Evolutionary conservation across 1,140 invertebrate genomes (phyloP).

Genomic region (Ephestia elutella): DNA sequence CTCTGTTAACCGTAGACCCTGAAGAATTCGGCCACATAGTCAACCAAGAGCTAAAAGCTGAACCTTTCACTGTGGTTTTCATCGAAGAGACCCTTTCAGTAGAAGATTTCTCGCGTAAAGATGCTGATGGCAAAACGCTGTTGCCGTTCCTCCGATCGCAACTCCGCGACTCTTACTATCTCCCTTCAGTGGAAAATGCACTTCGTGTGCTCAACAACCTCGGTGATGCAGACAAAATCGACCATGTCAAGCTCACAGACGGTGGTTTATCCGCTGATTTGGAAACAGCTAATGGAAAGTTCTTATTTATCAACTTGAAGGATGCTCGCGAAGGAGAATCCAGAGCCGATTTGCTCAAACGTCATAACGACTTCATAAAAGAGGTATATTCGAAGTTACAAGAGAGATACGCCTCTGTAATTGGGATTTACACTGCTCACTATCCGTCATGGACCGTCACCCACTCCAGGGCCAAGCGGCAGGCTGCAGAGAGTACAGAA

Average conservation of each 20-base stretch:
- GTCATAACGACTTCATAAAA: conserved; percentile 67
- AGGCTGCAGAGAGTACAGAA: conserved; percentile 15
- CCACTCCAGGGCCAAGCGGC: conserved; percentile 42
- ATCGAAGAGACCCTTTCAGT: conserved; percentile 66
- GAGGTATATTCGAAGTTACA: conserved; percentile 49
- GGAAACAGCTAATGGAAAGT: conserved; percentile 39
- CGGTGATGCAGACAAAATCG: conserved; percentile 44
- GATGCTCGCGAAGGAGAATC: conserved; percentile 64
- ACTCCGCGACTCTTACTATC: conserved; percentile 39
- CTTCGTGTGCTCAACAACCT: conserved; percentile 43
- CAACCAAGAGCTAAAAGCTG: conserved; percentile 35
- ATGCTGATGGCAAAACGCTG: conserved; percentile 44
- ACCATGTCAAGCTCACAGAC: conserved; percentile 52
- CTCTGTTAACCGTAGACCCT: conserved; percentile 33
- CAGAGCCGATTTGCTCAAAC: conserved; percentile 45
- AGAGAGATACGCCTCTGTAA: conserved; percentile 41
- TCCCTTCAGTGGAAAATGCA: conserved; percentile 52
- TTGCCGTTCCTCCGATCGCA: conserved; percentile 53
- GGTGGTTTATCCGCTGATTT: conserved; percentile 57
- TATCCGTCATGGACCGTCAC: conserved; percentile 59
- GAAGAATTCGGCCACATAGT: conserved; percentile 43
- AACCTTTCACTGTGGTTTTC: conserved; percentile 55
- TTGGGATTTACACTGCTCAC: conserved; percentile 61
- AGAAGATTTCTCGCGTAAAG: conserved; percentile 65
- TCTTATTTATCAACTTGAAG: conserved; percentile 58